Evolutionary conservation across 2,888 invertebrate species (phyloP).

Genomic region (Mantis religiosa): DNA sequence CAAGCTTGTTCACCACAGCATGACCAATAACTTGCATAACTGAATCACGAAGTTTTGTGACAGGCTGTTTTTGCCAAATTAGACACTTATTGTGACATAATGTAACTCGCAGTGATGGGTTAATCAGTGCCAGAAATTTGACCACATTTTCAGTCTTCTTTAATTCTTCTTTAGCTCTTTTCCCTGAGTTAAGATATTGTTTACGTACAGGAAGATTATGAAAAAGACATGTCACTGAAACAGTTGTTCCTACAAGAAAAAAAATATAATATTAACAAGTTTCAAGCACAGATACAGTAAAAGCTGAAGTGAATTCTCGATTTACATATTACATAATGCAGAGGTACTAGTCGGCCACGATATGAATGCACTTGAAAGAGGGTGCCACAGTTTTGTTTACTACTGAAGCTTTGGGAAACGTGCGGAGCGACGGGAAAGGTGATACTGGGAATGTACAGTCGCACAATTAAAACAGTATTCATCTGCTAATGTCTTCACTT

Average conservation of each 20-base stretch:
- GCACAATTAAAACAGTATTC: no score
- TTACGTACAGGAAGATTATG: slow-evolving; percentile 54
- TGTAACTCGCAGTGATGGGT: slow-evolving; percentile 46
- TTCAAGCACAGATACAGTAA: no score
- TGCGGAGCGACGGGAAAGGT: no score
- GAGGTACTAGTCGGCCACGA: no score
- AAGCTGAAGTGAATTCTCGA: no score
- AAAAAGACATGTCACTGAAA: slow-evolving; percentile 51
- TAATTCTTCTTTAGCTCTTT: slow-evolving; percentile 49
- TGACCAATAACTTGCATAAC: slow-evolving; percentile 39
- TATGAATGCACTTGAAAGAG: no score
- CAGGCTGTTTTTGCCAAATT: slow-evolving; percentile 49
- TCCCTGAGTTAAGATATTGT: slow-evolving; percentile 47
- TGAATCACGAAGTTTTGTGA: slow-evolving; percentile 41
- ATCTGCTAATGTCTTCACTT: no score
- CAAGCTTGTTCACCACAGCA: slow-evolving; percentile 36
- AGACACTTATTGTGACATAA: slow-evolving; percentile 47
- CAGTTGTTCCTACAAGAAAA: slow-evolving; percentile 49
- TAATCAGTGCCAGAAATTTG: slow-evolving; percentile 49
- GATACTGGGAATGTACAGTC: no score
- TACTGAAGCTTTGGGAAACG: no score
- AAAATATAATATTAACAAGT: not conserved
- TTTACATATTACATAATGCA: no score
- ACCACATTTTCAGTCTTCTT: slow-evolving; percentile 51
- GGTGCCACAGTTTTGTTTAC: no score